Percentiles rank a stretch among this genome's conserved stretches.
phyloP scores from a whole-genome alignment of 2,888 invertebrate species.

The Bombylius discolor region DNA sequence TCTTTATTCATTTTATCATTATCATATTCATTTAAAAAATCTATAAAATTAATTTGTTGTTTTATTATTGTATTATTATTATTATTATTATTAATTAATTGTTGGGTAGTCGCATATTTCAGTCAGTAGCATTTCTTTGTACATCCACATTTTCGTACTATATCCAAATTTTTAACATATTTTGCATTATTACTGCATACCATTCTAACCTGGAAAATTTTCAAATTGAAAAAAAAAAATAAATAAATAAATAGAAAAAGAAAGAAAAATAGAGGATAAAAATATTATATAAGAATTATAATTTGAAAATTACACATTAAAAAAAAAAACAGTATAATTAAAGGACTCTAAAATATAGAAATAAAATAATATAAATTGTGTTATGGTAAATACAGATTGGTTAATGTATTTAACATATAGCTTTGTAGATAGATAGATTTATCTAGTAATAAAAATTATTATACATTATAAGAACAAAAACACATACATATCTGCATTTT shows the following conservation, averaged over 20 bases:
- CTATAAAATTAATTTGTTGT: conserved; percentile 5
- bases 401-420: no score
- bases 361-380: no score
- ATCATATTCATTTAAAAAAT: background rate
- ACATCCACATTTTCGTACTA: conserved; percentile 94
- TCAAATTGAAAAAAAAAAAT: background rate
- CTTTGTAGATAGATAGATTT: no score
- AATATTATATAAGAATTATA: no score
- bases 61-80: conserved; percentile 1
- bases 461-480: no score
- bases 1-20: background rate
- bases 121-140: conserved; percentile 78
- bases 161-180: conserved; percentile 90
- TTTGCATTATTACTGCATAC: conserved; percentile 85
- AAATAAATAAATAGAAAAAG: background rate
- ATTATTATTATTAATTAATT: conserved; percentile 22
- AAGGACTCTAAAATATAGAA: no score
- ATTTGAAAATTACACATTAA: no score
- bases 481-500: no score
- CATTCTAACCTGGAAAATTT: conserved; percentile 56
- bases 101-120: conserved; percentile 47
- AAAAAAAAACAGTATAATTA: no score
- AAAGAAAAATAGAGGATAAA: no score
- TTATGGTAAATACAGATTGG: no score
- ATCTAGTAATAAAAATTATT: no score